Percentiles rank a stretch among this genome's conserved stretches.
phyloP scores from a whole-genome alignment of 1,140 invertebrate genomes.

The Tachypleus tridentatus region DNA sequence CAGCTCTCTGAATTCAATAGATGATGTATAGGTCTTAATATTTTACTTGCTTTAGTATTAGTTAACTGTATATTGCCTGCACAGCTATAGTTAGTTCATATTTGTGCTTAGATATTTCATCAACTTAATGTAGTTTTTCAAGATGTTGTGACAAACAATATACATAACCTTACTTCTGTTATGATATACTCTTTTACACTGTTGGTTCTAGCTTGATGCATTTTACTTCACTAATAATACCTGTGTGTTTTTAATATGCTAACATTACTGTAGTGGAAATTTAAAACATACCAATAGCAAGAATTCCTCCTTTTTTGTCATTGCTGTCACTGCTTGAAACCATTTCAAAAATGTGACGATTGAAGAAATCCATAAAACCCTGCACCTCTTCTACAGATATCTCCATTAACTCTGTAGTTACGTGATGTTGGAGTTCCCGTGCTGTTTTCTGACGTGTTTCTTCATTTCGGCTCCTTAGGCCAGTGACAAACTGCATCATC shows the following conservation, averaged over 20 bases:
- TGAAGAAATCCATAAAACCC: conserved; percentile 85
- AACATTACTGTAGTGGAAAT: conserved; percentile 1
- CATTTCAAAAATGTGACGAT: conserved; percentile 92
- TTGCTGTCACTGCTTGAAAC: conserved; percentile 81
- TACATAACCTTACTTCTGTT: too few relatives aligned
- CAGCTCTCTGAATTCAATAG: too few relatives aligned
- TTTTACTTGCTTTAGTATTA: too few relatives aligned
- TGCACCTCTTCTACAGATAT: conserved; percentile 81
- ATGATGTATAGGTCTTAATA: too few relatives aligned
- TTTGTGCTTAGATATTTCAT: too few relatives aligned
- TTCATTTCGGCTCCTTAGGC: conserved; percentile 76
- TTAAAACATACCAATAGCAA: conserved; percentile 68
- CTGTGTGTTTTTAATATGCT: background rate
- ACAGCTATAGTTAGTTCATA: too few relatives aligned
- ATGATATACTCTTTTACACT: too few relatives aligned
- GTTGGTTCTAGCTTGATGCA: background rate
- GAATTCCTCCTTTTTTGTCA: conserved; percentile 88
- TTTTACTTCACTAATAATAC: conserved; percentile 6
- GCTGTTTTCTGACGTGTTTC: conserved; percentile 72
- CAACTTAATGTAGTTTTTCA: too few relatives aligned
- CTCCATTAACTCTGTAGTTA: conserved; percentile 82
- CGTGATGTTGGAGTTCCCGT: conserved; percentile 74
- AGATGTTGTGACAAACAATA: too few relatives aligned
- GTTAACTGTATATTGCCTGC: too few relatives aligned
- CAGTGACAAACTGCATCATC: conserved; percentile 28